Conservation (phyloP, 2,797 vertebrate genomes). For the Aythya fuligula region DNA sequence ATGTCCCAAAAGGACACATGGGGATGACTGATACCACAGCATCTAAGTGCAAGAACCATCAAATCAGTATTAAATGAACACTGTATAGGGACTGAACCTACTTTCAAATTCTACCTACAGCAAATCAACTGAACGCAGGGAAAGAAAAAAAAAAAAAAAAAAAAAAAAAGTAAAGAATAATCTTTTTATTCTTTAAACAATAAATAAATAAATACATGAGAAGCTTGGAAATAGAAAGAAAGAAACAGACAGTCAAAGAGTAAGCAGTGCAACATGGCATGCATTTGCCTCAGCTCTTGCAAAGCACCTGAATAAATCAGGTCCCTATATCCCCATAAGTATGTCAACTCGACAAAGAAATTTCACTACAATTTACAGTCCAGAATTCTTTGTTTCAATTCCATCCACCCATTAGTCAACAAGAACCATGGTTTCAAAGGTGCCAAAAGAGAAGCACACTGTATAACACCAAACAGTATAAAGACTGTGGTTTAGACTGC, state of each 20-base stretch:
- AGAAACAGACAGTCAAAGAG: conserved; percentile 19
- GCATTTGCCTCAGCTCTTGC: conserved; percentile 56
- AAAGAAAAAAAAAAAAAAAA: conserved; percentile 57
- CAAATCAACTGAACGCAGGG: conserved; percentile 32
- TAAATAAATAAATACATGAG: not conserved
- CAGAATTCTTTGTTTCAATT: not conserved
- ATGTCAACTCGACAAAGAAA: not conserved
- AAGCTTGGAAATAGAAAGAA: conserved; percentile 4
- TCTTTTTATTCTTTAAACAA: conserved; percentile 40
- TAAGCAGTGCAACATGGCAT: conserved; percentile 49
- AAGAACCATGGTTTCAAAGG: not conserved
- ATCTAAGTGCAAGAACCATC: not conserved
- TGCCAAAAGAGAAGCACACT: not conserved
- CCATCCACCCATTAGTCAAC: not conserved
- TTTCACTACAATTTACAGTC: not conserved
- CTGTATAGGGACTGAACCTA: not conserved
- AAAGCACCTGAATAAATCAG: conserved; percentile 11
- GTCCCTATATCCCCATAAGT: not conserved
- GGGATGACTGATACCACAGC: not conserved
- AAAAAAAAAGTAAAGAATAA: conserved; percentile 3
- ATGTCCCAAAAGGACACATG: not conserved
- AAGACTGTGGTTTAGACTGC: not conserved
- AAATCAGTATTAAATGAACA: not conserved
- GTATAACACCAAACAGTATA: not conserved
- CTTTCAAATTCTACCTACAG: conserved; percentile 22